Percentiles rank a stretch among this genome's conserved stretches.
phyloP scores from a whole-genome alignment of 2,797 vertebrate genomes.

The Hirundo rustica region DNA sequence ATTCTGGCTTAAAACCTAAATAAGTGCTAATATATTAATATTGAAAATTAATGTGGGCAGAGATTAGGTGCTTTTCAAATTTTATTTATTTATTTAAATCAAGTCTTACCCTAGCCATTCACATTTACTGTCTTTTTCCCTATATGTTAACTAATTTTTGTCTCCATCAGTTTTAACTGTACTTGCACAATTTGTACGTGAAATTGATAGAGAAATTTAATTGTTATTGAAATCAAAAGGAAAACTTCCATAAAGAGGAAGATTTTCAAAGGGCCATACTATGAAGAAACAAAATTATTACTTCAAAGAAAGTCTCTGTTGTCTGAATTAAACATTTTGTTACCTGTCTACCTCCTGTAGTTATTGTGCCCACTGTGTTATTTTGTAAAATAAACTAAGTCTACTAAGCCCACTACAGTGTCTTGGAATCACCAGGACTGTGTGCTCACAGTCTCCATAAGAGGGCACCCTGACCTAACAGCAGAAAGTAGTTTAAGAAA shows the following conservation, averaged over 20 bases:
- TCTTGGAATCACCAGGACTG: not conserved
- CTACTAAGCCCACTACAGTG: not conserved
- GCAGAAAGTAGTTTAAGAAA: not conserved
- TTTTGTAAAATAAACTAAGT: not conserved
- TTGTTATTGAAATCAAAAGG: not conserved
- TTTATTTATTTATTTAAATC: not conserved
- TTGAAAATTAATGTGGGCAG: not conserved
- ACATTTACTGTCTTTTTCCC: not conserved
- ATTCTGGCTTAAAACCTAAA: not conserved
- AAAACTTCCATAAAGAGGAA: not conserved
- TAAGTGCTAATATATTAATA: not conserved
- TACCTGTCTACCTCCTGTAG: not conserved
- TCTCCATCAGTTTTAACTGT: not conserved
- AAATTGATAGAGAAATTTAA: not conserved
- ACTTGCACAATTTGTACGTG: not conserved
- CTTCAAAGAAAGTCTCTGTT: not conserved
- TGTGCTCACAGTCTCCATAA: not conserved
- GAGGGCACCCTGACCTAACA: constrained; percentile 35
- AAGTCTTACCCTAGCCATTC: not conserved
- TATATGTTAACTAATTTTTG: not conserved
- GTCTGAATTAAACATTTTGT: not conserved
- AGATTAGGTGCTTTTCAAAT: not conserved
- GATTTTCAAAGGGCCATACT: not conserved
- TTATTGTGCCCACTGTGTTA: not conserved
- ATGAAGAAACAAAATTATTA: not conserved